Conservation (phyloP, 2,888 invertebrate genomes). For the Neria commutata region DNA sequence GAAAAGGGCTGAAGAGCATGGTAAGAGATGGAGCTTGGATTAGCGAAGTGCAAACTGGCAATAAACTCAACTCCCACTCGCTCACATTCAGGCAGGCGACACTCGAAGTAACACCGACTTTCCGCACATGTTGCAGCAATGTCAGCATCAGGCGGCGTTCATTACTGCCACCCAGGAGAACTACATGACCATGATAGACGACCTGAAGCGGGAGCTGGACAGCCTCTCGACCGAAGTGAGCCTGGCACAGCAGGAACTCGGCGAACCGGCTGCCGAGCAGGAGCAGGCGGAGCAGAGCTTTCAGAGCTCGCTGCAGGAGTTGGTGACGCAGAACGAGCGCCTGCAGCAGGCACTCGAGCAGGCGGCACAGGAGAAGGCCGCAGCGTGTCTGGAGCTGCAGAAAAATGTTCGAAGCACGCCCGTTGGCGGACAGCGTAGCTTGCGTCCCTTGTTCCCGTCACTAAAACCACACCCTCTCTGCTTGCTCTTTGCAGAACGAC, state of each 20-base stretch:
- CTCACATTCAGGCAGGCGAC: constrained; percentile 33
- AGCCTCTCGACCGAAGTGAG: constrained; percentile 53
- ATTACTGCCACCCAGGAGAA: constrained; percentile 45
- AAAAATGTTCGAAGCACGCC: constrained; percentile 29
- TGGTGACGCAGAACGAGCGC: constrained; percentile 46
- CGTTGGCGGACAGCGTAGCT: neutral
- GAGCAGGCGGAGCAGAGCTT: constrained; percentile 32
- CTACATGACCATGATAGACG: constrained; percentile 57
- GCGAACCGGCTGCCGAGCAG: constrained; percentile 23
- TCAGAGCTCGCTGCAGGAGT: constrained; percentile 35
- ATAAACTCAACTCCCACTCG: constrained; percentile 33
- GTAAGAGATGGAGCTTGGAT: constrained; percentile 32
- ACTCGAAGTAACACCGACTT: constrained; percentile 40
- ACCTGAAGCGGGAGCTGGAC: constrained; percentile 54
- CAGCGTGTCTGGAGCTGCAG: constrained; percentile 23
- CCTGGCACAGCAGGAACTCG: constrained; percentile 44
- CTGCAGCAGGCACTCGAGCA: constrained; percentile 42
- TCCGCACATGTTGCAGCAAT: constrained; percentile 38
- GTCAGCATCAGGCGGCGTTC: constrained; percentile 39
- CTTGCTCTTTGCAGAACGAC: constrained; percentile 43
- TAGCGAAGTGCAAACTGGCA: neutral
- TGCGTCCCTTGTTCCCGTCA: neutral
- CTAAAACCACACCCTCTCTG: no score
- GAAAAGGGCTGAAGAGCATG: constrained; percentile 25
- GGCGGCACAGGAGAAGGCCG: constrained; percentile 23